Conservation (phyloP, 1,140 invertebrate species). For the Samia ricini region DNA sequence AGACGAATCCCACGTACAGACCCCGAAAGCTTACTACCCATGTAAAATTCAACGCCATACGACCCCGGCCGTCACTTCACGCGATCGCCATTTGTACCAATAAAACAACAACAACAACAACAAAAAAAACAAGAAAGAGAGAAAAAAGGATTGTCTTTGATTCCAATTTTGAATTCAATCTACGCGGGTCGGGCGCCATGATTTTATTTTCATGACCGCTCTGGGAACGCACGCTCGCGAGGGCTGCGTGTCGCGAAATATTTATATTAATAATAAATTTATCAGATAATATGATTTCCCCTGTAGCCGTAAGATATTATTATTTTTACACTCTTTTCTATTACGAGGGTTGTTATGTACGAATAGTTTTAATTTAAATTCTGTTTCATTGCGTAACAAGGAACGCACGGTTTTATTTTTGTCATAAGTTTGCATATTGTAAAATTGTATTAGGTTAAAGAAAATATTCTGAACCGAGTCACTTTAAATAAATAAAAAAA, state of each 20-base stretch:
- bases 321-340: no score
- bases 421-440: no score
- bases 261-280: constrained; percentile 64
- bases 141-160: constrained; percentile 72
- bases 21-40: constrained; percentile 15
- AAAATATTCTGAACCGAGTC: no score
- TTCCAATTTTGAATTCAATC: constrained; percentile 75
- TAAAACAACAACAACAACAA: constrained; percentile 50
- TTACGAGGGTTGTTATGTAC: no score
- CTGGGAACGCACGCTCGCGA: constrained; percentile 37
- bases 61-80: constrained; percentile 39
- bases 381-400: no score
- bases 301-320: no score
- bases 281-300: neutral
- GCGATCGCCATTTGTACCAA: constrained; percentile 58
- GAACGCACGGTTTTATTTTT: no score
- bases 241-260: constrained; percentile 38
- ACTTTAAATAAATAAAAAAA: no score
- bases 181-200: constrained; percentile 64
- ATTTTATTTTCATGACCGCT: constrained; percentile 73
- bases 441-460: no score
- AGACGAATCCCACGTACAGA: no score
- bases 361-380: no score
- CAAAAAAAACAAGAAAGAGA: constrained; percentile 62
- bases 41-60: constrained; percentile 59